A percentile compares a stretch with the other conserved stretches of the same genome.
Conservation (phyloP, 1,140 invertebrate genomes). For the Zophobas atratus region DNA sequence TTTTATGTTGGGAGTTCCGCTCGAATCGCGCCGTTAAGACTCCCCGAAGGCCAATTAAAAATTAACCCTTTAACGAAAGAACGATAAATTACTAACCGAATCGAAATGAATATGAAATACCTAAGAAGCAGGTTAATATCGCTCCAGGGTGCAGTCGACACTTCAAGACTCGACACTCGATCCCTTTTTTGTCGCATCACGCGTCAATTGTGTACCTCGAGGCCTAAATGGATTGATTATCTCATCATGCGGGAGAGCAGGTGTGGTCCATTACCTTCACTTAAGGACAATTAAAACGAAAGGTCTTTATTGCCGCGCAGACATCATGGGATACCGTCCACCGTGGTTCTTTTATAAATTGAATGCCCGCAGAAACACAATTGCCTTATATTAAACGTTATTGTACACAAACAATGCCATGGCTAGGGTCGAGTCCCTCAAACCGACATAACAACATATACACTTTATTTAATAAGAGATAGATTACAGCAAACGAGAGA, state of each 20-base stretch:
- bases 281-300: constrained; percentile 63
- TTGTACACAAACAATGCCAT: constrained; percentile 57
- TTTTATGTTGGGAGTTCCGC: constrained; percentile 10
- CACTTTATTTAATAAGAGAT: constrained; percentile 39
- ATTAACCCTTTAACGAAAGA: constrained; percentile 40
- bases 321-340: constrained; percentile 50
- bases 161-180: not conserved
- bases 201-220: not conserved
- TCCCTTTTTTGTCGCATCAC: not conserved
- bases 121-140: constrained; percentile 37
- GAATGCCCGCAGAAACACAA: constrained; percentile 61
- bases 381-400: constrained; percentile 62
- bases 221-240: constrained; percentile 50
- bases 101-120: constrained; percentile 40
- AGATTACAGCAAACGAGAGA: constrained; percentile 34
- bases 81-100: constrained; percentile 17
- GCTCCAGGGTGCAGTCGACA: constrained; percentile 1
- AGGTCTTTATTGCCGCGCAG: constrained; percentile 59
- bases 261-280: constrained; percentile 64
- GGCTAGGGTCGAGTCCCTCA: constrained; percentile 26
- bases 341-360: constrained; percentile 61
- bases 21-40: constrained; percentile 6
- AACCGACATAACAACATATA: constrained; percentile 34
- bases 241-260: constrained; percentile 58
- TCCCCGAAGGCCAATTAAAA: constrained; percentile 36